These are phyloP conservation scores for Ditylenchus dipsaci DNA, from an alignment of 1,140 invertebrate genomes.

Conservation along the genomic window DNA sequence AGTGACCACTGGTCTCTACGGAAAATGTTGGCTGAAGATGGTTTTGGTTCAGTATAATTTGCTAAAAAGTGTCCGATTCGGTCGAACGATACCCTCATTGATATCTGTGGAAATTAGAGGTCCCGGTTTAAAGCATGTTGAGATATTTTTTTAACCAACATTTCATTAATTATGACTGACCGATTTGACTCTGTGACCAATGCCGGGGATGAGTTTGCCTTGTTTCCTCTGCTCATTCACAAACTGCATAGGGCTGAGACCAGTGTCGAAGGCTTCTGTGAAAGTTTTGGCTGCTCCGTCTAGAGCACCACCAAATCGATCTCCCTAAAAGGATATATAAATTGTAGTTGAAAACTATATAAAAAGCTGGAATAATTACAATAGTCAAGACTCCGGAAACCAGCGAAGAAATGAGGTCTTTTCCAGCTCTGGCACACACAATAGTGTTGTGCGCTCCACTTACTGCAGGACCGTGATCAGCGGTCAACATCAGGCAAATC, in stretches of 20 bases:
- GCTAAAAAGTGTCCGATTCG: too few relatives aligned
- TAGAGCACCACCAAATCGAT: conserved; percentile 94
- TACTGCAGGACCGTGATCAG: conserved; percentile 97
- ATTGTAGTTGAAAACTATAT: not conserved
- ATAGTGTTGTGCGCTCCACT: conserved; percentile 99
- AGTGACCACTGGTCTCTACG: too few relatives aligned
- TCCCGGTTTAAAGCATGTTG: too few relatives aligned
- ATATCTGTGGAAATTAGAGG: too few relatives aligned
- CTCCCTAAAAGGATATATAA: conserved; percentile 68
- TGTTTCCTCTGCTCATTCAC: conserved; percentile 94
- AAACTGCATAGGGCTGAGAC: conserved; percentile 86
- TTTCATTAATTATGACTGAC: conserved; percentile 59
- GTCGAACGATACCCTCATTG: too few relatives aligned
- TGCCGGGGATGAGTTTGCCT: conserved; percentile 97
- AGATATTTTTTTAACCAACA: not conserved
- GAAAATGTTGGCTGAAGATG: too few relatives aligned
- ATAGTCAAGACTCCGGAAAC: conserved; percentile 95
- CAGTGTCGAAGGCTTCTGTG: conserved; percentile 86
- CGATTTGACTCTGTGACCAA: conserved; percentile 95
- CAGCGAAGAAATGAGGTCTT: conserved; percentile 85
- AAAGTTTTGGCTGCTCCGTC: conserved; percentile 94
- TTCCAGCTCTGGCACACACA: conserved; percentile 94
- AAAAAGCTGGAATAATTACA: conserved; percentile 68
- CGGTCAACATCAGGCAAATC: conserved; percentile 97
- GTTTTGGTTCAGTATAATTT: too few relatives aligned